Base-by-base conservation (phyloP, 2,888 invertebrate genomes). In the Metacarcinus magister region DNA sequence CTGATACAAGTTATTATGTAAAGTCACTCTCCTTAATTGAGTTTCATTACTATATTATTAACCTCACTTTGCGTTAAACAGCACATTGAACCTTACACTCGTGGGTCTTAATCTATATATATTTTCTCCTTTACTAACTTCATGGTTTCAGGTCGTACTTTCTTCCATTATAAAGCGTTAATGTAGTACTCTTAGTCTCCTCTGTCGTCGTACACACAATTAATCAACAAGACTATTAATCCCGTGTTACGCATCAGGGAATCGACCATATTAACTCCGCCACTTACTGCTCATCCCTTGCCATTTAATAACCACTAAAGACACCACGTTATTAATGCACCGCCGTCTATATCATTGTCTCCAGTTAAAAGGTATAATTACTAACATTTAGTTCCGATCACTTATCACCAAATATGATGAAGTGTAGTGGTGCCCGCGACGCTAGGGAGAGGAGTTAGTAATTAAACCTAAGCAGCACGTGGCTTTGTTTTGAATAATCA, bases 401-500 rank as follows among this genome's bases (percentile, higher is more conserved):
- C 82, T 82, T 82, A 82, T 82, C 82, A 82, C 82, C 82, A 16
- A 82, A 28, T 82, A 82, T 82, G 82, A 93, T 44, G 23, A 44
- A 67, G 43, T 32, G n/a, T 8, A 43, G 43, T 67, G 43, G 92
- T 48, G n/a, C 23, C 43, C 2, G 2, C 16, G 48, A 1, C 28
- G 32, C 23, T 10, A 94, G 82, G 46, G 44, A 23, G 46, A 16
- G n/a, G 32, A 10, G 48, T 28, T 1, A 13, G 54, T 28, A 54
- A 48, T 91, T 46, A 91, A 91, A 43, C 44, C 91, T 91, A n/a
- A 28, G n/a, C 54, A 94, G 46, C 95, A 95, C 95, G 95, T 95
- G 95, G 23, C 92, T 82, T 82, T 95, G 95, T 95, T 95, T 92
- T 95, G 95, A 75, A 75, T 82, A 92, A 95, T 95, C 95, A 95